Evolutionary conservation across 2,113 vertebrate genomes (phyloP).

Genomic region (Carollia perspicillata): DNA sequence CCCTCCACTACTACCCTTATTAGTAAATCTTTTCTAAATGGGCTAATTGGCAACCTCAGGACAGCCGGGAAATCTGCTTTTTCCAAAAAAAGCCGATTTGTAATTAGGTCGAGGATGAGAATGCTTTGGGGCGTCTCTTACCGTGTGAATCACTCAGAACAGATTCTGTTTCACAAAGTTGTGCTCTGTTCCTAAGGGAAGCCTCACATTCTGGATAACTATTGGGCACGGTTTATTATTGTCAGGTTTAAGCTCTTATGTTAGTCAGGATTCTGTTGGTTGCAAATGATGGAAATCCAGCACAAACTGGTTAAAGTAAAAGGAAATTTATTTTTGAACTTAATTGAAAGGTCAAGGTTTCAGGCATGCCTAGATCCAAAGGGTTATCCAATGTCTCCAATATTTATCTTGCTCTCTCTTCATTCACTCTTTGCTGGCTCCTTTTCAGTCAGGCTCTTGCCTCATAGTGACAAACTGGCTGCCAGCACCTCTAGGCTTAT

Average conservation of each 20-base stretch:
- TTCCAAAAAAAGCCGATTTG: constrained; percentile 60
- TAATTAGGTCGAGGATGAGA: constrained; percentile 77
- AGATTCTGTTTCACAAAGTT: background rate
- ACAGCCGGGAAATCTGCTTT: constrained; percentile 68
- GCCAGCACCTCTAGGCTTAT: background rate
- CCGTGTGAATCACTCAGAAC: constrained; percentile 9
- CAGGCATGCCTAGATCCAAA: background rate
- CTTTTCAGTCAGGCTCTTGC: background rate
- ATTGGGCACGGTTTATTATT: background rate
- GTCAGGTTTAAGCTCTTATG: background rate
- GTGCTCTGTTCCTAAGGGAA: background rate
- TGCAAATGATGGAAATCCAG: background rate
- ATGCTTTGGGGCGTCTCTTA: constrained; percentile 38
- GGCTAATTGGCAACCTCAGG: constrained; percentile 77
- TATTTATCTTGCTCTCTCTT: background rate
- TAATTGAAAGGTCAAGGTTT: background rate
- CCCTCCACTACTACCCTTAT: constrained; percentile 63
- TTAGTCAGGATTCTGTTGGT: background rate
- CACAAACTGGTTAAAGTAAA: background rate
- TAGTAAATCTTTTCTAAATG: constrained; percentile 73
- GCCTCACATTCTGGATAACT: background rate
- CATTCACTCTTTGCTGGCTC: background rate
- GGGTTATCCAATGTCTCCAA: background rate
- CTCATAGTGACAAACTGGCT: background rate
- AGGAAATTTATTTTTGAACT: background rate